Base-by-base conservation (phyloP, 1,140 invertebrate genomes). In the Atta cephalotes region DNA sequence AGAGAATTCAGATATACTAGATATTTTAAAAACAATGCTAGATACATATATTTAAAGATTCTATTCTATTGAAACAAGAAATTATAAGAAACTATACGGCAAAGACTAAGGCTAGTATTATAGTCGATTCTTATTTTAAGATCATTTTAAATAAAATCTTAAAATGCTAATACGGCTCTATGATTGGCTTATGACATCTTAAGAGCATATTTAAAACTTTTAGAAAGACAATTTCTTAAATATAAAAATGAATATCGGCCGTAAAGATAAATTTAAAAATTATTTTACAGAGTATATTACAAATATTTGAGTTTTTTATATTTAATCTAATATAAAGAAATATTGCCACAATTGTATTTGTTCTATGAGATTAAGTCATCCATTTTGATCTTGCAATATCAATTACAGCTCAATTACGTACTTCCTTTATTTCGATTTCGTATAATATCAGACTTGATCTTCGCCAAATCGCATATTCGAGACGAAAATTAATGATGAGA, bases 401-500 rank as follows among this genome's bases (percentile, higher is more conserved):
- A 35, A 63, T 84, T 62, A 76, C 45, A 63, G 12, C 28, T 60
- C 66, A 39, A 82, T 82, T 82, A 60, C 63, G 21, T 25, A 25
- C 9, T 18, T 53, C 3, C 35, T 16, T 49, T 84, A 68, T 78
- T 85, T 66, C 74, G 21, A 39, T 28, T 62, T 74, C 18, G 28
- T 25, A 39, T 35, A n/a, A 16, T 76, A 25, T 56, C n/a, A 58
- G 9, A 3, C 68, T 18, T n/a, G 49, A 53, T 35, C n/a, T 9
- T 25, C 60, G 31, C 18, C n/a, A 39, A 63, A 45, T 12, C 45
- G 82, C 63, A 56, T 14, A 56, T 9, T 51, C 56, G 60, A 79
- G 49, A 84, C 39, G 28, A 53, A 84, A 74, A 74, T 85, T 84
- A 84, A 82, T 56, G 77, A 49, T 45, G 79, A 74, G 79, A 74